Percentiles rank a stretch among this genome's conserved stretches.
Conservation (phyloP, 2,888 invertebrate genomes). For the Meghimatium bilineatum region DNA sequence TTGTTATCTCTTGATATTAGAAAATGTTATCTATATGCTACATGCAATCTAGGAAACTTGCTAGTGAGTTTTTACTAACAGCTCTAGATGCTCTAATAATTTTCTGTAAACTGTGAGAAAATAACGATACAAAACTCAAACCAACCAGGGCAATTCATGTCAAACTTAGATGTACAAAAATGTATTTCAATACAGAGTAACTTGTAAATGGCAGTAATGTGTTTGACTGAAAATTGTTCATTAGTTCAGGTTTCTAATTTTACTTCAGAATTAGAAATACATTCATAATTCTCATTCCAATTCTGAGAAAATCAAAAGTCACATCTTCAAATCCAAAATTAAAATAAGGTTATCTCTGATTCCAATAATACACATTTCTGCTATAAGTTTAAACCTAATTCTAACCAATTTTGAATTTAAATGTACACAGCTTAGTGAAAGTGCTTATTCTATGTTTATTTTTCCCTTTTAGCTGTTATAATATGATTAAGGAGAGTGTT, state of each 20-base stretch:
- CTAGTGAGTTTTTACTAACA: no score
- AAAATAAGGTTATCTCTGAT: neutral
- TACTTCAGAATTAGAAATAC: neutral
- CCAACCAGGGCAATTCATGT: neutral
- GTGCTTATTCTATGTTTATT: no score
- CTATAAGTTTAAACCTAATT: neutral
- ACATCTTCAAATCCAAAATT: neutral
- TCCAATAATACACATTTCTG: no score
- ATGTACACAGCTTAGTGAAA: neutral
- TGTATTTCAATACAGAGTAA: neutral
- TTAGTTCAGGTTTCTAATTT: no score
- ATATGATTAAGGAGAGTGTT: no score
- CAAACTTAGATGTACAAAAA: neutral
- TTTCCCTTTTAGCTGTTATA: no score
- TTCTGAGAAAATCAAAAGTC: neutral
- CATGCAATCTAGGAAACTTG: no score
- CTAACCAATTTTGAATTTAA: neutral
- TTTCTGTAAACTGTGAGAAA: no score
- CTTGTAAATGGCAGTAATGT: neutral
- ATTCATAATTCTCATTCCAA: neutral
- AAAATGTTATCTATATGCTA: no score
- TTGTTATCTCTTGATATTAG: no score
- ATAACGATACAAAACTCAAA: neutral
- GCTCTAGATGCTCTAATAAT: no score
- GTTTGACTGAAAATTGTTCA: no score